phyloP scores from a whole-genome alignment of 92 coral and sea anemone species.

The Hydrozoanthus gracilis region DNA sequence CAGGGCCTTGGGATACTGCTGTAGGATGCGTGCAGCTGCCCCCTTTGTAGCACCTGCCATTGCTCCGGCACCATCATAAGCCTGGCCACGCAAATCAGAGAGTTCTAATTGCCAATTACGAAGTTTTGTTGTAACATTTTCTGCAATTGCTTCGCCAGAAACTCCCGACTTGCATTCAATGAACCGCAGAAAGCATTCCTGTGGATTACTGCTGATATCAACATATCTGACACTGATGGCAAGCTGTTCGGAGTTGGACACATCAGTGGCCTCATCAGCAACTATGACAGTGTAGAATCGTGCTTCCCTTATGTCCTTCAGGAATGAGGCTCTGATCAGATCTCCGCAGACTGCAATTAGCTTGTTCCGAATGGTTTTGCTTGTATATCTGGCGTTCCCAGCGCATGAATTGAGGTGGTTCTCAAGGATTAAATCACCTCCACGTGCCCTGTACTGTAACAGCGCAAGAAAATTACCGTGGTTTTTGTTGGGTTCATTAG shows the following conservation, averaged over 20 bases:
- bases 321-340: constrained; percentile 43
- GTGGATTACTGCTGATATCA: constrained; percentile 49
- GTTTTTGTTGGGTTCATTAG: no score
- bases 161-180: constrained; percentile 46
- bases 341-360: constrained; percentile 49
- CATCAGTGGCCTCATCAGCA: no score
- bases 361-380: constrained; percentile 53
- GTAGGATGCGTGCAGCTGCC: constrained; percentile 43
- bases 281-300: constrained; percentile 53
- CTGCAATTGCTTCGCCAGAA: constrained; percentile 54
- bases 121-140: constrained; percentile 35
- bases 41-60: no score
- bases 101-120: constrained; percentile 55
- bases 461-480: constrained; percentile 44
- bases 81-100: no score
- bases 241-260: constrained; percentile 59
- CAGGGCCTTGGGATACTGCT: constrained; percentile 45
- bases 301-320: no score
- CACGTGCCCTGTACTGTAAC: constrained; percentile 41
- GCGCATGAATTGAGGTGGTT: constrained; percentile 35
- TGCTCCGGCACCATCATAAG: no score
- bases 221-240: constrained; percentile 52
- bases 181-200: constrained; percentile 52
- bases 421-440: constrained; percentile 36
- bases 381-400: no score